Evolutionary conservation across 2,113 vertebrate genomes (phyloP), one percentile per base, ranked within the genome.

Genomic region (Thymallus thymallus): DNA sequence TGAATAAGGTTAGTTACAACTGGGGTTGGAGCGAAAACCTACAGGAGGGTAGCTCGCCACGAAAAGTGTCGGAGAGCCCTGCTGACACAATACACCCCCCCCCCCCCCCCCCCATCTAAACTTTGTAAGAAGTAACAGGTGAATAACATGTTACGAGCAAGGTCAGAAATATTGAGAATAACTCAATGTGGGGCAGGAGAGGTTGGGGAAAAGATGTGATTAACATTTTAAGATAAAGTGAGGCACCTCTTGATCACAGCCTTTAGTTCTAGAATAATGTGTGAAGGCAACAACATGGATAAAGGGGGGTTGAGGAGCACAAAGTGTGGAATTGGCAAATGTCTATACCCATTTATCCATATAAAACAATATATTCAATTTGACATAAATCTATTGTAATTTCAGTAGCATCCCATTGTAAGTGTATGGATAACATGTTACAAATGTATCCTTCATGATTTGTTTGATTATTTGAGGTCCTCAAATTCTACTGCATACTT

Each of bases 371-470:
- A 58, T 45, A 18, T 32, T 67, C 23, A n/a, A 0, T n/a, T 23
- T 72, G 20, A 23, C 72, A 71, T 29, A 12, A 35, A 18, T 48
- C 20, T 55, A 30, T 41, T 9, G 29, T 22, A n/a, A 30, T 55
- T 63, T 78, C 16, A 22, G 71, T 69, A 80, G 75, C 75, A 83
- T 68, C 65, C 56, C 41, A 72, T 23, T 6, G 29, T 58, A 6
- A 64, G n/a, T 72, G 76, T 73, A 4, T 18, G 16, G n/a, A 68
- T 7, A 72, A 5, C 18, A 16, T 58, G 35, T 10, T 41, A 41
- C 35, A 41, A 41, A 41, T 55, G 51, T 55, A 60, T 60, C n/a
- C n/a, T 60, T 60, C 56, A 60, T 23, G 20, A 60, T 60, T 60
- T 23, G 6, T 60, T 18, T 55, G 18, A 55, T 6, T 55, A 55